Evolutionary conservation across 1,140 invertebrate species (phyloP).

Genomic region (Dendroctonus valens): DNA sequence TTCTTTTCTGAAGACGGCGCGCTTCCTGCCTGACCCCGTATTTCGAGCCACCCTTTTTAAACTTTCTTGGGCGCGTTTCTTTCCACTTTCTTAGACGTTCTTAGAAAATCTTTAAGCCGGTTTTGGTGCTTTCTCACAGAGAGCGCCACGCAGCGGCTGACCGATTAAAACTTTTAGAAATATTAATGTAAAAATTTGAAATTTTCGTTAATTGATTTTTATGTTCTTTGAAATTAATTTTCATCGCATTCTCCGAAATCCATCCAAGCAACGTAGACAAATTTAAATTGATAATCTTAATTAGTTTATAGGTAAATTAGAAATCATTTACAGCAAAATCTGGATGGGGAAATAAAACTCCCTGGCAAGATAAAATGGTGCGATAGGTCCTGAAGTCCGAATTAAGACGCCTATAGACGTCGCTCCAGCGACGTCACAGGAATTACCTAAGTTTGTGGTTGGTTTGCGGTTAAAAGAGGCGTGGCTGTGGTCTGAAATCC

Average conservation of each 20-base stretch:
- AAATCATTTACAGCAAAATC: too few relatives aligned
- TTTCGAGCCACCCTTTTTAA: conserved; percentile 35
- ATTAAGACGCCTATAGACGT: conserved; percentile 45
- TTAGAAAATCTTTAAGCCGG: conserved; percentile 38
- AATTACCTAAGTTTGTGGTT: conserved; percentile 53
- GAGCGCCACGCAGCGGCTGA: conserved; percentile 37
- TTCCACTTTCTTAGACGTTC: conserved; percentile 30
- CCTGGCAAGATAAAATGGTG: conserved; percentile 22
- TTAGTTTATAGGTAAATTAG: too few relatives aligned
- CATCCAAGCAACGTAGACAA: too few relatives aligned
- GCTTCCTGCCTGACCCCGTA: conserved; percentile 30
- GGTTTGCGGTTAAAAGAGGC: conserved; percentile 54
- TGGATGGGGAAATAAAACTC: not conserved
- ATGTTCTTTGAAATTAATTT: too few relatives aligned
- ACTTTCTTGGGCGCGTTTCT: conserved; percentile 35
- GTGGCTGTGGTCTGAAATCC: conserved; percentile 49
- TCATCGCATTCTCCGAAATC: too few relatives aligned
- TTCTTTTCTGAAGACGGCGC: conserved; percentile 20
- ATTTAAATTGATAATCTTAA: too few relatives aligned
- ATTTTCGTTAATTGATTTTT: too few relatives aligned
- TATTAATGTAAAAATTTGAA: not conserved
- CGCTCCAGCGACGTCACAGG: conserved; percentile 46
- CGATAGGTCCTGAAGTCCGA: conserved; percentile 31
- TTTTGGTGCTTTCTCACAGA: conserved; percentile 38
- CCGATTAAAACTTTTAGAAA: not conserved